Conservation (phyloP, 2,113 vertebrate species). For the Pseudorhombus dupliciocellatus region DNA sequence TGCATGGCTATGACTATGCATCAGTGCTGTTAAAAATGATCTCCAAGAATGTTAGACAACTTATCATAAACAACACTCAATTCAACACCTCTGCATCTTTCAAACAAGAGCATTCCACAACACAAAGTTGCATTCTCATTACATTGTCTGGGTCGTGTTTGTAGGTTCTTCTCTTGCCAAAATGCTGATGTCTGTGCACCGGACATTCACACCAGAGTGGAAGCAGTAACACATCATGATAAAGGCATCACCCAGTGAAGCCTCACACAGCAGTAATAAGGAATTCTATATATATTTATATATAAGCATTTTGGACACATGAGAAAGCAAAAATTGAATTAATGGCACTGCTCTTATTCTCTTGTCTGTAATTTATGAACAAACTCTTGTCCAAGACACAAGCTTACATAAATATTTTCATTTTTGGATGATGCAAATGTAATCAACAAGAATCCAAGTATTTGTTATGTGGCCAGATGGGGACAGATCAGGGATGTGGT, state of each 20-base stretch:
- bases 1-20: background rate
- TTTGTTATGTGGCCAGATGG: conserved; percentile 25
- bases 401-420: conserved; percentile 56
- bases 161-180: conserved; percentile 4
- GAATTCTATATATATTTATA: background rate
- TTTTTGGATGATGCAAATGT: conserved; percentile 52
- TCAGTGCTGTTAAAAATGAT: background rate
- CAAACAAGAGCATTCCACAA: conserved; percentile 31
- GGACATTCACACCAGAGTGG: background rate
- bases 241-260: background rate
- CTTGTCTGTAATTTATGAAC: conserved; percentile 27
- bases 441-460: conserved; percentile 54
- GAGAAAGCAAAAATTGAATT: background rate
- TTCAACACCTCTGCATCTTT: conserved; percentile 21
- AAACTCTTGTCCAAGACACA: conserved; percentile 28
- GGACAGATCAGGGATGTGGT: background rate
- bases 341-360: conserved; percentile 8
- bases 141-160: conserved; percentile 5
- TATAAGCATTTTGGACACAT: background rate
- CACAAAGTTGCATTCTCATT: background rate
- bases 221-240: background rate
- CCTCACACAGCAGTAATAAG: background rate
- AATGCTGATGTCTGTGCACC: background rate
- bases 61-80: conserved; percentile 9
- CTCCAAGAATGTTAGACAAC: conserved; percentile 5